Evolutionary conservation across 2,113 vertebrate species (phyloP).

Genomic region (Tinamus guttatus): DNA sequence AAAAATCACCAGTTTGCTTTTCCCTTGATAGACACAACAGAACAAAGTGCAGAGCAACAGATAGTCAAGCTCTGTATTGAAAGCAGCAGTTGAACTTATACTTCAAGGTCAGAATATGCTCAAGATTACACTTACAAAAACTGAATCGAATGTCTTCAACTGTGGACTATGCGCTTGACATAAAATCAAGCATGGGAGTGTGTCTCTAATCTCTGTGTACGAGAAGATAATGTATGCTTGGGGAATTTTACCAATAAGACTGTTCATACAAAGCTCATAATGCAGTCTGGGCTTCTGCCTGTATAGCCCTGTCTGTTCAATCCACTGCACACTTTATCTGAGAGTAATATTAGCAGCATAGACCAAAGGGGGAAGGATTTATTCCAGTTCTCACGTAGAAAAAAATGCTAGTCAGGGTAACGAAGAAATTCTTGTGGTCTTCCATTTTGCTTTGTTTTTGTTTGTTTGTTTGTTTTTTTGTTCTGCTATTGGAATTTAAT

Average conservation of each 20-base stretch:
- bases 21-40: background rate
- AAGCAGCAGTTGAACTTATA: constrained; percentile 5
- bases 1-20: background rate
- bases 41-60: background rate
- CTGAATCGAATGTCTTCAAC: background rate
- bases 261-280: constrained; percentile 18
- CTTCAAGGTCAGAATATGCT: background rate
- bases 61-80: background rate
- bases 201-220: constrained; percentile 2
- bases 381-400: background rate
- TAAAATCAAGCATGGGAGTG: background rate
- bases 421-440: background rate
- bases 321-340: background rate
- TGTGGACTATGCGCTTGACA: background rate
- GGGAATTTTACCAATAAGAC: background rate
- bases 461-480: background rate
- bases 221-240: constrained; percentile 22
- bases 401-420: background rate
- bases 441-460: background rate
- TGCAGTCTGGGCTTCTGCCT: constrained; percentile 23
- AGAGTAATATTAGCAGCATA: background rate
- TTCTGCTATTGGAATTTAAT: background rate
- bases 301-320: background rate
- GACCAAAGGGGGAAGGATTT: background rate
- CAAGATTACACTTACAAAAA: background rate